Base-by-base conservation (phyloP, 2,888 invertebrate genomes). In the Nephrotoma appendiculata region DNA sequence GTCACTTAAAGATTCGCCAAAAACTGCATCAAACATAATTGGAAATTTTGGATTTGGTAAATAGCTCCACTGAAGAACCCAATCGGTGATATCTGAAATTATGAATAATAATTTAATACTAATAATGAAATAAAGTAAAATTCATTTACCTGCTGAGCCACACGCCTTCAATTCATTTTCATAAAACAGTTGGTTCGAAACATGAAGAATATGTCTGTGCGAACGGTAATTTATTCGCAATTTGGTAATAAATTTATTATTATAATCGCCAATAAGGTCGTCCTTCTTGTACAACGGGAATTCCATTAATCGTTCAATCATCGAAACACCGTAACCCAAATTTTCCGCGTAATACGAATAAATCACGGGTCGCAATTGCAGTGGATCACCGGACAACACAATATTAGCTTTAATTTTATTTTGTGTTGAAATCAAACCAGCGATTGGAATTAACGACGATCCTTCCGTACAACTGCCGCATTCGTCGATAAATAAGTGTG, bases 151-250 rank as follows among this genome's bases (percentile, higher is more conserved):
- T 86, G 87, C 57, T 1, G 88, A 88, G 9, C 91, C 89, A 84
- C 90, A 89, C 87, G 93, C 92, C 89, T 91, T 88, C 0, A 97
- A 91, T 89, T 95, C 93, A 86, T 92, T 92, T 0, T 94, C 92
- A 89, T 98, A 98, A 91, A 96, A 97, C 86, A 96, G 90, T 86
- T 92, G 88, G 89, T 95, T 97, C 0, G 96, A 94, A 7, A 96
- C 90, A 1, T 90, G 88, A 4, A 97, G 91, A 89, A 94, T 95
- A 88, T 91, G 93, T 12, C 92, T 91, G 91, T 96, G 95, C 19
- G 95, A 95, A 45, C 97, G 93, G 91, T 94, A 97, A 92, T 97
- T 97, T 88, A 93, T 92, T 41, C 94, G 91, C 84, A 97, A 92
- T 92, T 96, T 96, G 3, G 96, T 95, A 71, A 96, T 93, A 89